A percentile compares a stretch with the other conserved stretches of the same genome.
Conservation (phyloP, 1,140 invertebrate genomes). For the Ridgeia piscesae region DNA sequence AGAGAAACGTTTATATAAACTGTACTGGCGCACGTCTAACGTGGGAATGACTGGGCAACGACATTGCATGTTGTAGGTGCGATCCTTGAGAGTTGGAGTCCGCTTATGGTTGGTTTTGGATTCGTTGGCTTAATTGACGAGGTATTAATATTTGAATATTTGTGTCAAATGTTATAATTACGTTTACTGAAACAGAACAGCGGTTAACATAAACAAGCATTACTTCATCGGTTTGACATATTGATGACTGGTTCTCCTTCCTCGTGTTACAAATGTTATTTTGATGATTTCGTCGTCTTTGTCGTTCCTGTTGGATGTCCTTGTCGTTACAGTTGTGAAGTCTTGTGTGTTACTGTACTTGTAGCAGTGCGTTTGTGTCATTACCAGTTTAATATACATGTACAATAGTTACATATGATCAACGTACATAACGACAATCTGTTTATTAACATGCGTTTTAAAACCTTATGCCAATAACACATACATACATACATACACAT, state of each 20-base stretch:
- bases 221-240: not conserved
- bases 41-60: not conserved
- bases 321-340: not conserved
- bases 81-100: not conserved
- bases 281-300: not conserved
- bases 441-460: no score
- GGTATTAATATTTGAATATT: no score
- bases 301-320: not conserved
- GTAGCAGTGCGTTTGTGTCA: no score
- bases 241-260: not conserved
- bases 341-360: no score
- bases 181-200: no score
- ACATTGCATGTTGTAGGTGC: not conserved
- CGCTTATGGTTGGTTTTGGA: not conserved
- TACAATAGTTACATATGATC: no score
- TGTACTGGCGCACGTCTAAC: not conserved
- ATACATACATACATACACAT: no score
- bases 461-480: no score
- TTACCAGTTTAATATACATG: no score
- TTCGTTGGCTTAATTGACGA: not conserved
- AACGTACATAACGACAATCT: no score
- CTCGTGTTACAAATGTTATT: not conserved
- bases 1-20: not conserved
- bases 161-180: no score
- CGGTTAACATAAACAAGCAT: not conserved